Conservation (phyloP, 2,113 vertebrate species). For the Pholis gunnellus region DNA sequence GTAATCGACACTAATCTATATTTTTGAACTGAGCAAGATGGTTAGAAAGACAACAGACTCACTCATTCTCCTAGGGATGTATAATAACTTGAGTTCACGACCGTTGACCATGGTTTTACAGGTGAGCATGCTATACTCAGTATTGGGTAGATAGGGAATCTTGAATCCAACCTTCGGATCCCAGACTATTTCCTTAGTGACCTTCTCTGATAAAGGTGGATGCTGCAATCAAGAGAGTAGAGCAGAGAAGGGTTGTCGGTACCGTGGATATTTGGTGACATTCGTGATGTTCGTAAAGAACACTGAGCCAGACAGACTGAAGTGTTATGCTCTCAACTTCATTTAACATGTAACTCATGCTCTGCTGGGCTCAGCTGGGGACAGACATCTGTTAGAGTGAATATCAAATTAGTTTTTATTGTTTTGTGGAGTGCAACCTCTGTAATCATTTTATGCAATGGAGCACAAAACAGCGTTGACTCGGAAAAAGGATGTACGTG, state of each 20-base stretch:
- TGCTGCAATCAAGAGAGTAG: conserved; percentile 39
- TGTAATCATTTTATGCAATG: conserved; percentile 48
- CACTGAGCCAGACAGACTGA: conserved; percentile 41
- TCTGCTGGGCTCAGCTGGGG: conserved; percentile 56
- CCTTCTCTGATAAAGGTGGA: neutral
- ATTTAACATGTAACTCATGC: conserved; percentile 54
- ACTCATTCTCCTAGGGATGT: conserved; percentile 82
- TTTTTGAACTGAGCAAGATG: neutral
- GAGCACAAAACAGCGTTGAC: conserved; percentile 38
- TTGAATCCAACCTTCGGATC: conserved; percentile 88
- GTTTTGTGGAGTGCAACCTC: conserved; percentile 39
- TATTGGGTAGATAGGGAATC: conserved; percentile 73
- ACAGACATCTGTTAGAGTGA: conserved; percentile 33
- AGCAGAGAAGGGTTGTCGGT: conserved; percentile 1
- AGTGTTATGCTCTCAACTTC: conserved; percentile 36
- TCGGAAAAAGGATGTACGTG: conserved; percentile 60
- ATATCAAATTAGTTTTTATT: conserved; percentile 43
- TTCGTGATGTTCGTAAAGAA: conserved; percentile 23
- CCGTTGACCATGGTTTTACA: conserved; percentile 79
- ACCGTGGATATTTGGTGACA: conserved; percentile 4
- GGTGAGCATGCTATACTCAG: conserved; percentile 63
- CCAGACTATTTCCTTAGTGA: conserved; percentile 72
- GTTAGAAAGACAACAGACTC: conserved; percentile 68
- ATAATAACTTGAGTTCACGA: conserved; percentile 62
- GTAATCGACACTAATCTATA: neutral